Percentiles rank a stretch among this genome's conserved stretches.
Conservation (phyloP, 2,797 vertebrate species). For the Sebastes hubbsi region DNA sequence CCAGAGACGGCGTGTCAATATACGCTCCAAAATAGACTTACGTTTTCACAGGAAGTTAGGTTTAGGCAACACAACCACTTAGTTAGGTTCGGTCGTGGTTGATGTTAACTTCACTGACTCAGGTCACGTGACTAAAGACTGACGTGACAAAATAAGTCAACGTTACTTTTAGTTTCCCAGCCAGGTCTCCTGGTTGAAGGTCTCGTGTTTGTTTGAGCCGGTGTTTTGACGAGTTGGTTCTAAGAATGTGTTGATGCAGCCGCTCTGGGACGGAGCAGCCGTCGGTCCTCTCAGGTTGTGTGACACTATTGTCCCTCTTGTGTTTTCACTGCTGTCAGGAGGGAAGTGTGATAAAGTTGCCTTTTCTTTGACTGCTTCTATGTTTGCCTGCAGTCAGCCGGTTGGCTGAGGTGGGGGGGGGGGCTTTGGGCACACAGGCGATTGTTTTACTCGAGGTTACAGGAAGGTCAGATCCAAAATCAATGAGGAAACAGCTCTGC, state of each 20-base stretch:
- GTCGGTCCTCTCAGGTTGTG: constrained; percentile 40
- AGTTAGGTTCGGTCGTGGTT: no score
- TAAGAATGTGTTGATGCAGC: not conserved
- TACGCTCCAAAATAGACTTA: no score
- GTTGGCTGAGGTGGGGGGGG: constrained; percentile 25
- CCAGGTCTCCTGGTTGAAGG: no score
- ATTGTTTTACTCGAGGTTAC: constrained; percentile 83
- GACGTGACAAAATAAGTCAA: no score
- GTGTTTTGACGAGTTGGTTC: no score
- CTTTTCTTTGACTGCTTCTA: constrained; percentile 59
- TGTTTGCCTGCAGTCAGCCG: constrained; percentile 49
- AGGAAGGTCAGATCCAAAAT: constrained; percentile 85
- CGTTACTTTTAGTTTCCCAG: no score
- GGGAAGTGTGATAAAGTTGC: constrained; percentile 73
- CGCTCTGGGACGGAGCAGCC: constrained; percentile 36
- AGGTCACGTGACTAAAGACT: no score
- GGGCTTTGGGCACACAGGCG: constrained; percentile 48
- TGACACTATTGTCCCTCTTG: constrained; percentile 48
- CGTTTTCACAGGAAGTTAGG: no score
- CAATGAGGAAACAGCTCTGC: constrained; percentile 82
- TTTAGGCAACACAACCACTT: no score
- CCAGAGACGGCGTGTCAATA: no score
- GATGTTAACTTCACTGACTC: no score
- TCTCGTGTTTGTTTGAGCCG: no score
- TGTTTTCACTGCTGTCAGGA: constrained; percentile 64